These are phyloP conservation scores for Leptinotarsa haldemani DNA, from an alignment of 2,888 invertebrate genomes.

Conservation along the genomic window DNA sequence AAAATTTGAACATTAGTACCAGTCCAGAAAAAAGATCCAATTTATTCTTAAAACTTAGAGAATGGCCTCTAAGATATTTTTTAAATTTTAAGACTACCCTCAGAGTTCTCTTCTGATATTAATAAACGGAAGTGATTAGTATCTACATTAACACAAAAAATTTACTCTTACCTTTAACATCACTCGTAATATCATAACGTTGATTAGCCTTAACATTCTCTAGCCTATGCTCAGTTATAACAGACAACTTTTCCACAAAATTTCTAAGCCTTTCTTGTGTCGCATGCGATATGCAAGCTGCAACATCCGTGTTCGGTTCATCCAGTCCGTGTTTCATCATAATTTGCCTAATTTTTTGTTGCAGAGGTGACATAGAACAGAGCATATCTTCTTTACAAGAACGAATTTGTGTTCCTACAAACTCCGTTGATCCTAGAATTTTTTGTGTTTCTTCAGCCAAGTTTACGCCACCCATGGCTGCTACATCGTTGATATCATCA, in stretches of 20 bases:
- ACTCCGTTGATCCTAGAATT: slow-evolving; percentile 86
- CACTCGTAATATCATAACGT: slow-evolving; percentile 79
- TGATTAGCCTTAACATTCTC: slow-evolving; percentile 92
- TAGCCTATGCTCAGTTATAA: slow-evolving; percentile 94
- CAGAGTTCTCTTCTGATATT: no score
- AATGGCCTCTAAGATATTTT: no score
- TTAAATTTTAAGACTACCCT: no score
- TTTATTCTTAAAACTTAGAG: no score
- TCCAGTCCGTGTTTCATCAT: slow-evolving; percentile 83
- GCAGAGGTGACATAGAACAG: slow-evolving; percentile 81
- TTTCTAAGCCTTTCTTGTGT: slow-evolving; percentile 93
- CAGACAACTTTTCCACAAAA: slow-evolving; percentile 89
- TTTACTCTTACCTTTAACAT: slow-evolving; percentile 68
- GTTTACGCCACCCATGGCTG: slow-evolving; percentile 99
- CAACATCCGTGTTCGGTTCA: slow-evolving; percentile 86
- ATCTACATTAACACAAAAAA: no score
- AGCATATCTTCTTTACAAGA: slow-evolving; percentile 95
- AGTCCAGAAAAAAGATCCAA: no score
- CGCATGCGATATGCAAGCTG: slow-evolving; percentile 91
- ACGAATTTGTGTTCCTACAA: slow-evolving; percentile 80
- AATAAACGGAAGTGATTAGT: no score
- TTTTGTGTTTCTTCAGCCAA: slow-evolving; percentile 95
- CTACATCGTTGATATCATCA: slow-evolving; percentile 98
- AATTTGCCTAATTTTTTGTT: slow-evolving; percentile 79
- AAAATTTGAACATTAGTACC: no score